Base-by-base conservation (phyloP, 2,888 invertebrate species). In the Andrena marginata region DNA sequence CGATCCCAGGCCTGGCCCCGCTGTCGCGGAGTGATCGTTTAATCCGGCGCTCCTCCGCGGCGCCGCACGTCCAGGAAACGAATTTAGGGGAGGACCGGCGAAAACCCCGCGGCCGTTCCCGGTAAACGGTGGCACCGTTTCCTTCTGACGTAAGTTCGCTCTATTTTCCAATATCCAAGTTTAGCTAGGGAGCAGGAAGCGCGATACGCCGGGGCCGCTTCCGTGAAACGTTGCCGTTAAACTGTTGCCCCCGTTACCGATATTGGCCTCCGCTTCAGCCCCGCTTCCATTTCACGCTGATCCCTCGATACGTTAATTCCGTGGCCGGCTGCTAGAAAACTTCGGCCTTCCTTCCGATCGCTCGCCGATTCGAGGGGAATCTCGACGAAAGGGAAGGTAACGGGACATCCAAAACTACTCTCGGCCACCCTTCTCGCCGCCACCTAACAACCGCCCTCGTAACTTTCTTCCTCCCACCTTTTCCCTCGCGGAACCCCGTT, bases 361-460 rank as follows among this genome's bases (percentile, higher is more conserved):
- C 80, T 80, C 80, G 74, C 80, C 82, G 73, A n/a, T 65, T 60
- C 60, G 26, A 35, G 67, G 29, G 56, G 56, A 29, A 49, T 26
- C 73, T 68, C 56, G 71, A 60, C 63, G 70, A 75, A 71, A 65
- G 75, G 82, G 73, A 82, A 68, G 63, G 77, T 64, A 81, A 78
- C 80, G 84, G 73, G 84, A 88, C 82, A 76, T 70, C 81, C 67
- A 69, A 85, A 88, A 88, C 80, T 82, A 77, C 76, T 76, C 75
- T 62, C 56, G 26, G 65, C 54, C 72, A 54, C 59, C 67, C 54
- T 70, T 2, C 65, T 0, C 20, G 23, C 7, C 48, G 16, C 73
- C 10, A 48, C 71, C 64, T 65, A 76, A 78, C 65, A 76, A 78
- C 65, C 78, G 56, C 65, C 65, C 85, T 76, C 83, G 74, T 83